Percentiles rank a stretch among this genome's conserved stretches.
Evolutionary conservation across 2,113 vertebrate genomes (phyloP).

Genomic region (Nasalis larvatus): DNA sequence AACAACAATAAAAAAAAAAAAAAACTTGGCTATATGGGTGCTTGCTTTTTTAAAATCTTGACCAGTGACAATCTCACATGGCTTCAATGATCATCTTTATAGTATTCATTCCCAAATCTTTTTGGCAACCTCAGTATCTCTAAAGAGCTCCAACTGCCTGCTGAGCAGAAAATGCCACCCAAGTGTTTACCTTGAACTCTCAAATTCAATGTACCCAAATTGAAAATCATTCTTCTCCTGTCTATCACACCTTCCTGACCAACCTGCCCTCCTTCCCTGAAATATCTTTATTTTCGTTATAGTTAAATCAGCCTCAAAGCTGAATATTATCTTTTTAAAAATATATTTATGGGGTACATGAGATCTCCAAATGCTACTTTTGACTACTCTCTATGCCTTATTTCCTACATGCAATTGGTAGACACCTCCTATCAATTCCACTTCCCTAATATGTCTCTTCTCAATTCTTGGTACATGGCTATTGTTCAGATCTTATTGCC

Average conservation of each 20-base stretch:
- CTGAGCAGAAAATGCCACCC: background rate
- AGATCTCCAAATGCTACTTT: background rate
- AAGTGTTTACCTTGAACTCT: background rate
- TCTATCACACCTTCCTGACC: background rate
- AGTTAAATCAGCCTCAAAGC: background rate
- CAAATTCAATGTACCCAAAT: background rate
- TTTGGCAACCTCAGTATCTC: background rate
- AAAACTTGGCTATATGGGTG: slow-evolving; percentile 24
- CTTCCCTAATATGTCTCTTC: background rate
- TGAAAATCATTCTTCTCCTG: background rate
- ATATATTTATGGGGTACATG: no score
- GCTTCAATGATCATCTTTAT: background rate
- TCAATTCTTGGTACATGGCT: background rate
- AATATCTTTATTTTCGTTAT: background rate
- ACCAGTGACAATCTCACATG: background rate
- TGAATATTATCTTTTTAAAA: no score
- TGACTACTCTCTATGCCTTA: background rate
- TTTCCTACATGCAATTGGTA: background rate
- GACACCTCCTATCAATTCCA: background rate
- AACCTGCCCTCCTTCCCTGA: background rate
- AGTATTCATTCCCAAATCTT: background rate
- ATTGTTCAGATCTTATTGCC: background rate
- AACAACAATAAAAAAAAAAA: background rate
- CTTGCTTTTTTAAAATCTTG: rapidly evolving
- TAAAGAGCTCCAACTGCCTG: background rate